Evolutionary conservation across 2,888 invertebrate genomes (phyloP).

Genomic region (Erebia epiphron): DNA sequence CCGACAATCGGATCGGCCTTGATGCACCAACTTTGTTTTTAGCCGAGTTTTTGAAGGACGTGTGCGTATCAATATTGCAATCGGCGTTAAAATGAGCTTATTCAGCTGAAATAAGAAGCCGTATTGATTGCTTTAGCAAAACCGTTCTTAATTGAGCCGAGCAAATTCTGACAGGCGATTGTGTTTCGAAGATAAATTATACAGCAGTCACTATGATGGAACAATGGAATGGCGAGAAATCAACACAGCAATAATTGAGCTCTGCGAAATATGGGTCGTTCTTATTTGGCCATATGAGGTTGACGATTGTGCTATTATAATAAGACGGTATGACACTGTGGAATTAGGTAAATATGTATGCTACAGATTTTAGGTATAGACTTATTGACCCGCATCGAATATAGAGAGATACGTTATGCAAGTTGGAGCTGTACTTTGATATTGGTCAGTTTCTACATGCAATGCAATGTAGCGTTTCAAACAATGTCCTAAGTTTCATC

Average conservation of each 20-base stretch:
- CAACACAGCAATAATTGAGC: conserved; percentile 3
- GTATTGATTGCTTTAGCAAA: conserved; percentile 60
- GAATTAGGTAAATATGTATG: too few species aligned
- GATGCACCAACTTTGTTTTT: too few species aligned
- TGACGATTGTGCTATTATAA: neutral
- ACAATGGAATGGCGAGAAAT: conserved; percentile 1
- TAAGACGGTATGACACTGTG: neutral
- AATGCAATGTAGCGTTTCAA: too few species aligned
- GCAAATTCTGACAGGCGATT: conserved; percentile 65
- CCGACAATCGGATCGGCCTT: too few species aligned
- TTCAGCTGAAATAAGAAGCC: conserved; percentile 49
- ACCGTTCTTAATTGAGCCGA: conserved; percentile 59
- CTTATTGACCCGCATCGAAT: too few species aligned
- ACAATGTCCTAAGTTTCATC: too few species aligned
- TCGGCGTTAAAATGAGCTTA: neutral
- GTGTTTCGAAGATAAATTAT: conserved; percentile 54
- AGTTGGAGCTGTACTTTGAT: too few species aligned
- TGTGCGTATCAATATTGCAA: too few species aligned
- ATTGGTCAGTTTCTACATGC: too few species aligned
- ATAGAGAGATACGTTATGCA: too few species aligned
- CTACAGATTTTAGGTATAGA: too few species aligned
- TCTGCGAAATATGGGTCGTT: neutral
- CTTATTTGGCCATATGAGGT: neutral
- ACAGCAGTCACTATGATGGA: conserved; percentile 21
- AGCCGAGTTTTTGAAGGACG: too few species aligned